phyloP scores from a whole-genome alignment of 2,797 vertebrate species.

The Phylloscopus collybita region DNA sequence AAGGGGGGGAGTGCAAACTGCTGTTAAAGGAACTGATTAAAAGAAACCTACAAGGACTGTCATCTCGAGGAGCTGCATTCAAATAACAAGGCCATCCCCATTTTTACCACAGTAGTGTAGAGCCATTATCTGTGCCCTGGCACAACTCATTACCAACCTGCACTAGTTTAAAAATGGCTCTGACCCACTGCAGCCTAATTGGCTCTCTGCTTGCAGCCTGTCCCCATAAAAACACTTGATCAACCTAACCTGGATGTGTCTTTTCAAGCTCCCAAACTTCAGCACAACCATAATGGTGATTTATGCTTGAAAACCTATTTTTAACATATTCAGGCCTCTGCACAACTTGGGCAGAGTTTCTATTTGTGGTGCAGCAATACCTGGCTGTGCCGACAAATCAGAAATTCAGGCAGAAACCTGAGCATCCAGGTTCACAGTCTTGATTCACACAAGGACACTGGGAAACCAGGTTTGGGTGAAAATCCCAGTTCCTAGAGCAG shows the following conservation, averaged over 20 bases:
- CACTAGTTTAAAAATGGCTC: background rate
- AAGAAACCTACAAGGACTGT: background rate
- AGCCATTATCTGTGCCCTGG: background rate
- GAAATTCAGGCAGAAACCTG: background rate
- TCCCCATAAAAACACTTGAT: background rate
- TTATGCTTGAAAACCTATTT: background rate
- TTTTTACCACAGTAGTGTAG: background rate
- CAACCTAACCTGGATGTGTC: background rate
- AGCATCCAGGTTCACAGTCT: background rate
- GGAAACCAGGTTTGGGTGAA: background rate
- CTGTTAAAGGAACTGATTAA: background rate
- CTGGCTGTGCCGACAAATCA: accelerated
- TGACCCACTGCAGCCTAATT: background rate
- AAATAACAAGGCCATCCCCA: background rate
- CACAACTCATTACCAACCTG: background rate
- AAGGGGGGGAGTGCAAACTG: background rate
- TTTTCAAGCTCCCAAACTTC: background rate
- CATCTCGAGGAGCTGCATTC: background rate
- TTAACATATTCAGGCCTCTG: background rate
- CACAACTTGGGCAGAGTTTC: background rate
- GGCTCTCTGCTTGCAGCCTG: background rate
- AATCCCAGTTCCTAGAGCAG: background rate
- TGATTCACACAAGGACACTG: background rate
- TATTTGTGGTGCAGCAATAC: accelerated
- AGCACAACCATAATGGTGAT: background rate